Evolutionary conservation across 2,888 invertebrate species (phyloP).

Genomic region (Macrosoma leucophasiata): DNA sequence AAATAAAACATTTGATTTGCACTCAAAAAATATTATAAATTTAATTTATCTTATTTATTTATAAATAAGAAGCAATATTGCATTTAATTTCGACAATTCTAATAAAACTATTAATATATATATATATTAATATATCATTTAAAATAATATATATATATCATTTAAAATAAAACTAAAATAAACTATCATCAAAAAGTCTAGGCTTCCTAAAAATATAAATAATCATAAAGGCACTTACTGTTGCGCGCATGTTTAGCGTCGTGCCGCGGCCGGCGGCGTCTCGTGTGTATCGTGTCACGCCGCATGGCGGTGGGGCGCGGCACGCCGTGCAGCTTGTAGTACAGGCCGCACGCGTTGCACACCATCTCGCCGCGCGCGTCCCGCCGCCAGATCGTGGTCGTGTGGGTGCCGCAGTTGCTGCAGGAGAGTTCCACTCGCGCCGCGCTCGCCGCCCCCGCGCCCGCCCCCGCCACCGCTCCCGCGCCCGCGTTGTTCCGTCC

Average conservation of each 20-base stretch:
- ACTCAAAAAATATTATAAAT: too few species aligned
- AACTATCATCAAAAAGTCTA: too few species aligned
- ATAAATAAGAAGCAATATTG: too few species aligned
- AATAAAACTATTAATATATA: too few species aligned
- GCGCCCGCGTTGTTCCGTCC: constrained; percentile 31
- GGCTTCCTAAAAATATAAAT: too few species aligned
- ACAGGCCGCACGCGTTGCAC: constrained; percentile 98
- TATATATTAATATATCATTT: too few species aligned
- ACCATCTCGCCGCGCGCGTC: constrained; percentile 98
- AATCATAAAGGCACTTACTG: constrained; percentile 51
- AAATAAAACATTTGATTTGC: too few species aligned
- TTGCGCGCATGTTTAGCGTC: constrained; percentile 73
- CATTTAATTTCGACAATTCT: too few species aligned
- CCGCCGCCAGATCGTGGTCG: constrained; percentile 97
- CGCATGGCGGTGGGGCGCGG: constrained; percentile 96
- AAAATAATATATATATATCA: too few species aligned
- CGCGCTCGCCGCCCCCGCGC: constrained; percentile 27
- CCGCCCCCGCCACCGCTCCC: constrained; percentile 20
- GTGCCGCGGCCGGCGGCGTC: constrained; percentile 90
- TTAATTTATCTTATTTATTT: too few species aligned
- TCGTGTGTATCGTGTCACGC: constrained; percentile 96
- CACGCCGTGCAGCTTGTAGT: constrained; percentile 96
- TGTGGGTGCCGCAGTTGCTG: constrained; percentile 97
- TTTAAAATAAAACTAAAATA: too few species aligned
- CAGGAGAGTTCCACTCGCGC: constrained; percentile 90